Percentiles rank a stretch among this genome's conserved stretches.
Evolutionary conservation across 2,113 vertebrate genomes (phyloP).

Genomic region (Hydrolagus affinis): DNA sequence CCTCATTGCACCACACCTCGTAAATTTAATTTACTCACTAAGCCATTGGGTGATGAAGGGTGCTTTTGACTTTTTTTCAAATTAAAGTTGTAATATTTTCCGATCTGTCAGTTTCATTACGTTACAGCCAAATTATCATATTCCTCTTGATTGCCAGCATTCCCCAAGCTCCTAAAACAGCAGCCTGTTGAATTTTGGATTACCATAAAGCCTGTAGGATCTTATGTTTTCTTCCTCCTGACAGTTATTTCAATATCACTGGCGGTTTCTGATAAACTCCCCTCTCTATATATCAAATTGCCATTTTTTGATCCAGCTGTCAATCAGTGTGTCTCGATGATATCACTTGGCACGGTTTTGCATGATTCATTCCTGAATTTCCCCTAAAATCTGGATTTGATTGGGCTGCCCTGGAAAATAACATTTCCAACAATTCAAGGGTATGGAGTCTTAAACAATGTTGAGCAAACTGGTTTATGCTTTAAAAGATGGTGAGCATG

Average conservation of each 20-base stretch:
- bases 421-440: not conserved
- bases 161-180: not conserved
- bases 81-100: not conserved
- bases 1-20: not conserved
- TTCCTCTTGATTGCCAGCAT: not conserved
- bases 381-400: not conserved
- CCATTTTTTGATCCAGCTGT: not conserved
- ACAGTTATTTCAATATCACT: not conserved
- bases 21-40: not conserved
- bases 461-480: not conserved
- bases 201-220: not conserved
- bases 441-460: no score
- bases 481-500: not conserved
- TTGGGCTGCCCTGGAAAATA: not conserved
- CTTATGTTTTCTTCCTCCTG: not conserved
- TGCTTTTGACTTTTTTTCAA: not conserved
- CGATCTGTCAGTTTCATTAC: not conserved
- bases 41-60: not conserved
- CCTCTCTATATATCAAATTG: not conserved
- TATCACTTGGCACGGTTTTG: not conserved
- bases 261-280: not conserved
- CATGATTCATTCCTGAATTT: not conserved
- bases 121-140: not conserved
- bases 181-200: not conserved
- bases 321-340: not conserved